Base-by-base conservation (phyloP, 2,888 invertebrate species). In the Mimumesa dahlbomi region DNA sequence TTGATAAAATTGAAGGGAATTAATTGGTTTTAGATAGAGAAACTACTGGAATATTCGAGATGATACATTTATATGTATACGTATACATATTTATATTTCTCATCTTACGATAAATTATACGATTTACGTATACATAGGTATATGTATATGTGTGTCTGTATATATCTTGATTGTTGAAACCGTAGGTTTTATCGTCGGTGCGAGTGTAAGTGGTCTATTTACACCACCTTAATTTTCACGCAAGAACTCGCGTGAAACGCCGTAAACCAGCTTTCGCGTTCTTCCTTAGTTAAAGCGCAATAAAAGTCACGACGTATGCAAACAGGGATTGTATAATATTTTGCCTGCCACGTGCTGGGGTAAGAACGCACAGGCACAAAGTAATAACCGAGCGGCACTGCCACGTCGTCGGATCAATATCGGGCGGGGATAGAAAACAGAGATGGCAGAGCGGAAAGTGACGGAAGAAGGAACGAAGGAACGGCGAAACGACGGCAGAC, bases 321-420 rank as follows among this genome's bases (percentile, higher is more conserved):
- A 72, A 56, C 49, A 40, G 31, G 34, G 9, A 43, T 31, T 4
- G 71, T 38, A 48, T 46, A 57, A 63, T 56, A 63, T 70, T 73
- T 79, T 22, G 62, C 16, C 38, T 40, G 59, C 53, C 73, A 67
- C 73, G 73, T 75, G 75, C 67, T n/a, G 50, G 36, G 38, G 22
- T 21, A 49, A 36, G 43, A 29, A 21, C 40, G 49, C 46, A 56
- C 42, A 45, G 38, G 53, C 61, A 58, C 58, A 65, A 70, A 72
- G 68, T 77, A 75, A 78, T 73, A 69, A 72, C 72, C 61, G 62
- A 49, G 49, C 63, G 48, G 72, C 49, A 54, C 79, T 81, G 82
- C 81, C 74, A 80, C 81, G 82, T 82, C 80, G 81, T 65, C 79
- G 87, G 87, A 87, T 87, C 87, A 85, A 87, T 87, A 87, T 87